Evolutionary conservation across 2,113 vertebrate genomes (phyloP), one percentile per base, ranked within the genome.

Genomic region (Nerophis ophidion): DNA sequence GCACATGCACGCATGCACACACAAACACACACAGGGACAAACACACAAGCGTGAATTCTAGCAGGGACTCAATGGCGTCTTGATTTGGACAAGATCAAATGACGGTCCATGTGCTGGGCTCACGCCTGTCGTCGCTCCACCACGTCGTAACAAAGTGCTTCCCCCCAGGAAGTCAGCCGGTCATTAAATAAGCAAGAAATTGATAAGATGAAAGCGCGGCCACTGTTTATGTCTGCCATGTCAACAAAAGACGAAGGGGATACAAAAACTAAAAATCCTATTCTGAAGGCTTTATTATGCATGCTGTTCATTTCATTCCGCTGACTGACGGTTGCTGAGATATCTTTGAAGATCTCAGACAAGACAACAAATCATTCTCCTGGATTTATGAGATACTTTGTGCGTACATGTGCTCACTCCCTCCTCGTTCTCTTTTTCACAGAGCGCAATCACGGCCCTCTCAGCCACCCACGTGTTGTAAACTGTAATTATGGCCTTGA

Each of bases 401-500:
- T 61, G 19, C 51, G 46, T 38, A n/a, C 49, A 53, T 69, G 47
- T 60, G 7, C 9, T 45, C 45, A 48, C 36, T 48, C 61, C 51
- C 35, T 55, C 48, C 48, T 55, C 13, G 62, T 47, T 70, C 35
- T 79, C 52, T 17, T 61, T 45, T 56, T 62, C 59, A 44, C 35
- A 1, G 36, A 59, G 63, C 67, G 72, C 74, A 80, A 69, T 71
- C 72, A 70, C 48, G 7, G 56, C 48, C 63, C 70, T 60, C 49
- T 77, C 68, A 70, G 44, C 68, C 81, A 76, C 79, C 71, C 82
- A 81, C 71, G 45, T 54, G 65, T 66, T 66, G 76, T 79, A 84
- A 85, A 83, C 71, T 86, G 73, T 82, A 87, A 88, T 87, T 84
- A 87, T 71, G 71, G 78, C 80, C 77, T 72, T 75, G 77, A 84